A percentile compares a stretch with the other conserved stretches of the same genome.
Conservation (phyloP, 1,140 invertebrate genomes). For the Meteorus sp. region DNA sequence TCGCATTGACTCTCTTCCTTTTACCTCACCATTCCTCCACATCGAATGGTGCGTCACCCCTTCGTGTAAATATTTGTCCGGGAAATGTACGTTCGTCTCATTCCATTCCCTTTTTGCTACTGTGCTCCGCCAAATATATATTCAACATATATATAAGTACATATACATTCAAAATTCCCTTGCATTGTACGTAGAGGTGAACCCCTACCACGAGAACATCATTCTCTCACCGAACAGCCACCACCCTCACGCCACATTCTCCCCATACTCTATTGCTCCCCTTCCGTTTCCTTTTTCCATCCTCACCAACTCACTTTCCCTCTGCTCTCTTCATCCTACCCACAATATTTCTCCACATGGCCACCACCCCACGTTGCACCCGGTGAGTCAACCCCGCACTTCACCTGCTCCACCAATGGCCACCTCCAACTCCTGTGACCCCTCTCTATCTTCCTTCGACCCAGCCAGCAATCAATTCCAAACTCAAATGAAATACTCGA, state of each 20-base stretch:
- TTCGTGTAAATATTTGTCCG: slow-evolving; percentile 45
- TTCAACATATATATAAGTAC: too few relatives aligned
- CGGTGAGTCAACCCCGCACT: slow-evolving; percentile 3
- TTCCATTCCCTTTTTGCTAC: slow-evolving; percentile 28
- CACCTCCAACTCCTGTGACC: slow-evolving; percentile 2
- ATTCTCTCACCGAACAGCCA: background rate
- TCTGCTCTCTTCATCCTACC: background rate
- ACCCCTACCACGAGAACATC: background rate
- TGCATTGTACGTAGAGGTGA: slow-evolving; percentile 11
- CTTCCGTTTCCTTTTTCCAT: background rate
- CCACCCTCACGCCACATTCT: slow-evolving; percentile 4
- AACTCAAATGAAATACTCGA: slow-evolving; percentile 36
- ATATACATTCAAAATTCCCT: too few relatives aligned
- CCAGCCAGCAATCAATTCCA: slow-evolving; percentile 31
- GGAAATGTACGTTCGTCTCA: slow-evolving; percentile 44
- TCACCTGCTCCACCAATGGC: slow-evolving; percentile 7
- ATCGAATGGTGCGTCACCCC: slow-evolving; percentile 6
- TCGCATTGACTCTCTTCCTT: background rate
- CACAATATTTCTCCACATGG: too few relatives aligned
- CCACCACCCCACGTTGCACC: background rate
- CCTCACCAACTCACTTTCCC: background rate
- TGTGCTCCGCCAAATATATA: slow-evolving; percentile 21
- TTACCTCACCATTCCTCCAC: background rate
- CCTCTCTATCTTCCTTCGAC: slow-evolving; percentile 25
- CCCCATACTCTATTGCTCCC: background rate